These are phyloP conservation scores for Drosophila azteca DNA, from an alignment of 1,140 invertebrate genomes.

Conservation along the genomic window DNA sequence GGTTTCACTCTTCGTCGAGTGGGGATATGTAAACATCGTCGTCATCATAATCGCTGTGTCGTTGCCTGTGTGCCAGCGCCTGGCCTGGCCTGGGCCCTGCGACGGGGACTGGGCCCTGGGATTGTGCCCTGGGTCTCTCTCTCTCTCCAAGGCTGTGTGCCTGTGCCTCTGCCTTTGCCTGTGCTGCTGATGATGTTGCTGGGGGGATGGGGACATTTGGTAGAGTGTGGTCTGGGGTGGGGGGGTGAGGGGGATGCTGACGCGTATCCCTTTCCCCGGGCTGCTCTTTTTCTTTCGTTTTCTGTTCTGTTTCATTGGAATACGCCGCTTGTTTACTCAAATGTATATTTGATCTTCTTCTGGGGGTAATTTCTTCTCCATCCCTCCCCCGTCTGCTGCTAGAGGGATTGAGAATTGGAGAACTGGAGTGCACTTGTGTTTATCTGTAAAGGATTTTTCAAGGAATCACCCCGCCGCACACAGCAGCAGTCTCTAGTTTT, in stretches of 20 bases:
- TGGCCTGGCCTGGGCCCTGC: neutral
- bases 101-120: neutral
- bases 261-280: constrained; percentile 57
- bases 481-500: neutral
- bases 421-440: constrained; percentile 48
- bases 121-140: constrained; percentile 2
- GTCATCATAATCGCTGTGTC: constrained; percentile 66
- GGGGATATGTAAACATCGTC: constrained; percentile 78
- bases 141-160: constrained; percentile 2
- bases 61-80: too few species aligned
- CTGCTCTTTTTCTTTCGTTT: constrained; percentile 5
- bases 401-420: neutral
- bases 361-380: constrained; percentile 32
- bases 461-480: constrained; percentile 47
- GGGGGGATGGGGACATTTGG: constrained; percentile 9
- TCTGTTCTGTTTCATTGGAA: constrained; percentile 59
- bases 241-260: constrained; percentile 12
- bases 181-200: constrained; percentile 11
- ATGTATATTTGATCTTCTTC: constrained; percentile 73
- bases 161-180: neutral
- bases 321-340: constrained; percentile 74
- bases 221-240: constrained; percentile 10
- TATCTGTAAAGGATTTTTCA: constrained; percentile 70
- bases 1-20: constrained; percentile 67
- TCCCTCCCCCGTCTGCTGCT: constrained; percentile 9